Evolutionary conservation across 2,113 vertebrate species (phyloP), one percentile per base, ranked within the genome.

Genomic region (Platysteira castanea): DNA sequence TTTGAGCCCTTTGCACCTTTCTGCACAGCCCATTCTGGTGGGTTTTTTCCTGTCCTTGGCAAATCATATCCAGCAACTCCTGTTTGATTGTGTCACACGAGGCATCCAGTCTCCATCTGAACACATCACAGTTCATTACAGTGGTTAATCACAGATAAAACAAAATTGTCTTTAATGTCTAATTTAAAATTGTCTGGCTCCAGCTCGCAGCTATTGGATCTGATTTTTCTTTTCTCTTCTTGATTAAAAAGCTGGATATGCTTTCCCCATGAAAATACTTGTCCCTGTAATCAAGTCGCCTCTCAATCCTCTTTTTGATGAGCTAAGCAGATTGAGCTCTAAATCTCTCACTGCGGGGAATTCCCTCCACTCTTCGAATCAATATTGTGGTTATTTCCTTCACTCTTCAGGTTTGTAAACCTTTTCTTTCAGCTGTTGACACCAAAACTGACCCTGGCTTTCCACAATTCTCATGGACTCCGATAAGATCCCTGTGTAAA

Each of bases 251-350:
- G 65, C 74, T 91, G 91, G 87, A 64, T 93, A 68, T 76, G 77
- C 56, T 91, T 91, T 82, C 89, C 89, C 81, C 87, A 79, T 89
- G 91, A 94, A 95, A 91, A 95, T 96, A 89, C 93, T 93, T 57
- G 74, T 39, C 74, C 91, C 77, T 87, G 81, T 96, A 96, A 96
- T 97, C 89, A 96, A 96, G 94, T 91, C 74, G 70, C 69, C 35
- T 79, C 95, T 95, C 94, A 97, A 94, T 97, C 96, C 95, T 96
- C 96, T 96, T 97, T 96, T 46, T 96, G 93, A 97, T 87, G 84
- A 96, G 87, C 77, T 96, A 96, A 96, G 93, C 95, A 97, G 94
- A 95, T 95, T 96, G 91, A 93, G 61, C 30, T 76, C 61, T 94
- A 97, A 96, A 96, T 79, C 94, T 87, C 94, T 57, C 93, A 71